A percentile compares a stretch with the other conserved stretches of the same genome.
phyloP scores from a whole-genome alignment of 1,140 invertebrate species.

The Drosophila subpulchrella region DNA sequence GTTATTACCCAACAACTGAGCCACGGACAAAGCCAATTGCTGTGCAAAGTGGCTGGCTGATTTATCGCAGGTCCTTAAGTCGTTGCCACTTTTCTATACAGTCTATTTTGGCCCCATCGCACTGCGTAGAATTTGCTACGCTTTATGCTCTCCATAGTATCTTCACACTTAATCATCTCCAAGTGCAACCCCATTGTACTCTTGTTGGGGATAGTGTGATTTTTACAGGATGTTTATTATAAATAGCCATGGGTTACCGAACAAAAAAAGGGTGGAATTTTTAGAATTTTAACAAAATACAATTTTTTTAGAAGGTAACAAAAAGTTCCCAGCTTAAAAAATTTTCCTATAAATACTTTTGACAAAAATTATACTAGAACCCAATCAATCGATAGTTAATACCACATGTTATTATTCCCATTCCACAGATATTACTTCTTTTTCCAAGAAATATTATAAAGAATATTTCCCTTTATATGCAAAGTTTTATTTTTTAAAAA shows the following conservation, averaged over 20 bases:
- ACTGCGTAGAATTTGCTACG: conserved; percentile 17
- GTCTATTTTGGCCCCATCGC: conserved; percentile 1
- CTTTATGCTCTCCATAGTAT: conserved; percentile 20
- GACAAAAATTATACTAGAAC: too few relatives aligned
- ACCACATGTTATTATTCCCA: too few relatives aligned
- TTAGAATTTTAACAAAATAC: too few relatives aligned
- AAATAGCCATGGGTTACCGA: neutral
- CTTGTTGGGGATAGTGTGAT: neutral
- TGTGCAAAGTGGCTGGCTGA: conserved; percentile 49
- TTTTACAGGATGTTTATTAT: neutral
- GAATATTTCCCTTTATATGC: too few relatives aligned
- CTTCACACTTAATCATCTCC: conserved; percentile 32
- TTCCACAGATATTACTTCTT: too few relatives aligned
- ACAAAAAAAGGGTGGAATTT: neutral
- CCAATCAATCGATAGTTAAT: too few relatives aligned
- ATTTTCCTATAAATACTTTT: too few relatives aligned
- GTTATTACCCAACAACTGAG: conserved; percentile 42
- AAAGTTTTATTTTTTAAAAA: too few relatives aligned
- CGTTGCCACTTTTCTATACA: conserved; percentile 39
- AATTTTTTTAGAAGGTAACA: too few relatives aligned
- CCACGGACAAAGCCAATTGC: conserved; percentile 47
- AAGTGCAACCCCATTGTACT: conserved; percentile 19
- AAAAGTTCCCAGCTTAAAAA: too few relatives aligned
- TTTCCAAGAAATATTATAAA: too few relatives aligned
- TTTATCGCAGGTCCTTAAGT: conserved; percentile 55